A percentile compares a stretch with the other conserved stretches of the same genome.
Evolutionary conservation across 2,888 invertebrate species (phyloP).

Genomic region (Odontocolon sp.): DNA sequence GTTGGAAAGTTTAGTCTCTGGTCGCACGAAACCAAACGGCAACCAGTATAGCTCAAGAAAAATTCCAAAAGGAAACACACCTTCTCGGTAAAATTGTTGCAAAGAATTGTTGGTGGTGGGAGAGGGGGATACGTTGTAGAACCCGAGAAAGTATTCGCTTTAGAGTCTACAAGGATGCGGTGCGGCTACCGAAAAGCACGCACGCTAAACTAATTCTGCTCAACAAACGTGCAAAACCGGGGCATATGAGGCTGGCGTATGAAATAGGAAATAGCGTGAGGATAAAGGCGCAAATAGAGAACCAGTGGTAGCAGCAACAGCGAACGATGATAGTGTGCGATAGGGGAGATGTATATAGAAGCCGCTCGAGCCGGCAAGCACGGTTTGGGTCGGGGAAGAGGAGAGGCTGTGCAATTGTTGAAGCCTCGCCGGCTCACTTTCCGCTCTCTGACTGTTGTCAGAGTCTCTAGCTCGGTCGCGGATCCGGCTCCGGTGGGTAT

Average conservation of each 20-base stretch:
- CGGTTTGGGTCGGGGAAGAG: neutral
- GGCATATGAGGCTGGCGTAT: constrained; percentile 34
- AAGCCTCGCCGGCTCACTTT: constrained; percentile 42
- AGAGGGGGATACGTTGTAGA: too few relatives aligned
- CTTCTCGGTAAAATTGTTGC: too few relatives aligned
- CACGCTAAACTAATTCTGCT: constrained; percentile 50
- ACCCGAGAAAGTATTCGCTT: constrained; percentile 22
- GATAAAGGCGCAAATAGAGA: constrained; percentile 40
- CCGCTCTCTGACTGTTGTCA: constrained; percentile 19
- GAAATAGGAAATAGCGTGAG: constrained; percentile 50
- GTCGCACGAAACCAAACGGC: neutral
- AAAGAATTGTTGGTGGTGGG: too few relatives aligned
- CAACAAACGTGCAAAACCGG: constrained; percentile 44
- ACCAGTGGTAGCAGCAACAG: neutral
- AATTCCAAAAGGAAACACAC: neutral
- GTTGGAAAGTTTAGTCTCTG: constrained; percentile 48
- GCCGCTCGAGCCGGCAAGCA: too few relatives aligned
- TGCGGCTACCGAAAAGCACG: constrained; percentile 46
- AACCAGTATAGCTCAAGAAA: neutral
- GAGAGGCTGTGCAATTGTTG: constrained; percentile 27
- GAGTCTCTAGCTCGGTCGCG: constrained; percentile 22
- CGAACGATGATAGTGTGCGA: neutral
- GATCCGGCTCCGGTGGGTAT: constrained; percentile 17
- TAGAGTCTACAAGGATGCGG: neutral
- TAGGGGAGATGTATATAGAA: neutral